A percentile compares a stretch with the other conserved stretches of the same genome.
These are phyloP conservation scores for Prionailurus bengalensis DNA, from an alignment of 2,113 vertebrate species.

Conservation along the genomic window DNA sequence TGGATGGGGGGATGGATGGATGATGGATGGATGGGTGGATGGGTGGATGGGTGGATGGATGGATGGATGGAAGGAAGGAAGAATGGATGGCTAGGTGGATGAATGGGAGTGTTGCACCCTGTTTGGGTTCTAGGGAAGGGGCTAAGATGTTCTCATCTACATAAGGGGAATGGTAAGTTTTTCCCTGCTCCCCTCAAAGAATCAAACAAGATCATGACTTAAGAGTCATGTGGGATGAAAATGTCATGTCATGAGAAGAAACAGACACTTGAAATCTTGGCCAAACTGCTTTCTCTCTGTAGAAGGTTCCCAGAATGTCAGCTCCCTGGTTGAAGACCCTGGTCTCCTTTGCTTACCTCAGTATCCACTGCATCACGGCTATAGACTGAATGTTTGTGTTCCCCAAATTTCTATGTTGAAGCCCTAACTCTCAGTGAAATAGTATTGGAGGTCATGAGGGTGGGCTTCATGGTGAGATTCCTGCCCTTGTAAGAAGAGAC, in stretches of 20 bases:
- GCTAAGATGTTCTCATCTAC: background rate
- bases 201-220: background rate
- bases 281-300: background rate
- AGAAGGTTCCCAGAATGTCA: background rate
- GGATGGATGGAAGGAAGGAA: accelerated
- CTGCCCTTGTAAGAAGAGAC: background rate
- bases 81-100: background rate
- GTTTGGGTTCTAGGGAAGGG: background rate
- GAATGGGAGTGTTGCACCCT: background rate
- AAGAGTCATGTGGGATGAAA: background rate
- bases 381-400: too few species aligned
- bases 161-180: background rate
- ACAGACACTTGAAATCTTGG: background rate
- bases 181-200: background rate
- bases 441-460: background rate
- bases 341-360: background rate
- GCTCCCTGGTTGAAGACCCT: accelerated
- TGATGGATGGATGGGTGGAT: accelerated
- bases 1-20: accelerated
- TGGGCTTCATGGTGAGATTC: background rate
- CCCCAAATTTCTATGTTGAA: accelerated
- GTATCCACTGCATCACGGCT: accelerated
- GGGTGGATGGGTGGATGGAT: accelerated
- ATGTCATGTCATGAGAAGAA: background rate
- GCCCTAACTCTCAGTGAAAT: too few species aligned